Evolutionary conservation across 2,797 vertebrate genomes (phyloP), one percentile per base, ranked within the genome.

Genomic region (Macropodus opercularis): DNA sequence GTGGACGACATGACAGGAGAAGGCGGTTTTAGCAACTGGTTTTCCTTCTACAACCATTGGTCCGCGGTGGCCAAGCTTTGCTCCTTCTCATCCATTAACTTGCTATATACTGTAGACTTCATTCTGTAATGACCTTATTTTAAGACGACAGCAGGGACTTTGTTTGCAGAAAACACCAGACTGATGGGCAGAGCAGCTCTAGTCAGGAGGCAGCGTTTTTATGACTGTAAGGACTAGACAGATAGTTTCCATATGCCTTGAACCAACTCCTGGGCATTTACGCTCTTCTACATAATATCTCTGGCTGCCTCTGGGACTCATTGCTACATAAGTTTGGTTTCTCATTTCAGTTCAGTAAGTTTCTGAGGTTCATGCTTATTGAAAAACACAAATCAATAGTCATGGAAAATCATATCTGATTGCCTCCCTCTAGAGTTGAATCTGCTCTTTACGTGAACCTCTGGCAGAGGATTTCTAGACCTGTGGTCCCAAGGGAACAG

Each of bases 361-460:
- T 75, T 66, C 63, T 38, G 2, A 66, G 54, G 32, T 51, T 71
- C 2, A 5, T 19, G 47, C 21, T 85, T 78, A 81, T 82, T 83
- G 69, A 68, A 86, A 85, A 86, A 75, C 43, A 79, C 62, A 83
- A 84, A 86, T 84, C 74, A 82, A 66, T 67, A 69, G 67, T 61
- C 24, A 64, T 40, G 56, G 50, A 76, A 68, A 71, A 69, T 32
- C 35, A 40, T 22, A 38, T 38, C 29, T 27, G 8, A 60, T 79
- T 71, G 31, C 42, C 40, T 82, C 70, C 62, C 68, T 42, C 62
- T 63, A 48, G 80, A 66, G 56, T 21, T 43, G 21, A n/a, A 73
- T 32, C 47, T 67, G 42, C 52, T 66, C 51, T 66, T 27, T 31
- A 23, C 29, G 44, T 46, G 31, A 55, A 67, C 35, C 24, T 69